phyloP scores from a whole-genome alignment of 2,888 invertebrate species.

The Parthenolecanium corni region DNA sequence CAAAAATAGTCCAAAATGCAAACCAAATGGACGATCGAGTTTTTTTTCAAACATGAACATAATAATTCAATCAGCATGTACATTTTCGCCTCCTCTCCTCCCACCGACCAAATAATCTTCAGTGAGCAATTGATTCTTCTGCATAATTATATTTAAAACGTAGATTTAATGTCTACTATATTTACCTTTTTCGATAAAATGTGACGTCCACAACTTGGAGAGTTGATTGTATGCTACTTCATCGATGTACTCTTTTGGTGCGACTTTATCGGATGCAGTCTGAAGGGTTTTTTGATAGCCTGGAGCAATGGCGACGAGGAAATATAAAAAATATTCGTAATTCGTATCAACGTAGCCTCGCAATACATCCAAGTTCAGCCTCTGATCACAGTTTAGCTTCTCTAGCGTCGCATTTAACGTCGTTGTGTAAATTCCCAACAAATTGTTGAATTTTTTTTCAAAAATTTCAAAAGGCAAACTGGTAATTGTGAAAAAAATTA shows the following conservation, averaged over 20 bases:
- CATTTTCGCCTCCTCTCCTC: too few species aligned
- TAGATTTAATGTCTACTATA: too few species aligned
- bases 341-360: neutral
- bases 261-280: neutral
- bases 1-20: too few species aligned
- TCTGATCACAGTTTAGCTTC: neutral
- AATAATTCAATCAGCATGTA: too few species aligned
- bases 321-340: neutral
- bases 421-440: constrained; percentile 18
- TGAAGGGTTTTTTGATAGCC: too few species aligned
- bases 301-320: neutral
- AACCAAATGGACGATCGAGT: too few species aligned
- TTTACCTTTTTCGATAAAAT: constrained; percentile 6
- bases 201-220: neutral
- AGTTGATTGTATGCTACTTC: neutral
- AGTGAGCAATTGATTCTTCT: too few species aligned
- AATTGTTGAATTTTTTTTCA: constrained; percentile 8
- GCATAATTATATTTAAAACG: too few species aligned
- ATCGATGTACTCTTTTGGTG: neutral
- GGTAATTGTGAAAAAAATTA: constrained; percentile 29
- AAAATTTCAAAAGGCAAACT: constrained; percentile 25
- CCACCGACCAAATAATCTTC: too few species aligned
- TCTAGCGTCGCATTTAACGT: constrained; percentile 20
- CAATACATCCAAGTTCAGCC: neutral
- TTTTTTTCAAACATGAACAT: too few species aligned